Conservation (phyloP, 2,113 vertebrate genomes). For the Cyprinus carpio region DNA sequence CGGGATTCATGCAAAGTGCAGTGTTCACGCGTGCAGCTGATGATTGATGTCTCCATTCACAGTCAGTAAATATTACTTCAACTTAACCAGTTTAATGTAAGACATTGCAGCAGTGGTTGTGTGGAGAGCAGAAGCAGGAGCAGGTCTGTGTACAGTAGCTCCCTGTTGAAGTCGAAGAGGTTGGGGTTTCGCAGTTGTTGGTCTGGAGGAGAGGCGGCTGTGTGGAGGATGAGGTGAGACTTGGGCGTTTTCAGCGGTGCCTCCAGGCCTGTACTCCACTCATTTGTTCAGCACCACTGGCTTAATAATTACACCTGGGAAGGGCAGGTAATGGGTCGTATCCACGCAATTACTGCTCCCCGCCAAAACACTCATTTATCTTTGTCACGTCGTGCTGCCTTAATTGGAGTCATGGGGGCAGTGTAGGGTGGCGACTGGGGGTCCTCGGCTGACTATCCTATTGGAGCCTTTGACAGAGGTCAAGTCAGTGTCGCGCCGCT, state of each 20-base stretch:
- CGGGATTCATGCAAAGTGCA: no score
- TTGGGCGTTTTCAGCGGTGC: constrained; percentile 47
- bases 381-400: constrained; percentile 64
- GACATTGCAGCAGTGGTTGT: not conserved
- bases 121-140: no score
- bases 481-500: not conserved
- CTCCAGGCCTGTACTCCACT: constrained; percentile 68
- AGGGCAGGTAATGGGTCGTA: constrained; percentile 72
- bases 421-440: constrained; percentile 54
- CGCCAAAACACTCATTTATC: constrained; percentile 67
- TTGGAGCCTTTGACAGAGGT: constrained; percentile 33
- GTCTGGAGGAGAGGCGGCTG: constrained; percentile 23
- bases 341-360: constrained; percentile 67
- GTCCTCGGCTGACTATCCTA: constrained; percentile 42
- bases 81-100: not conserved
- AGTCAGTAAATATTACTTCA: no score
- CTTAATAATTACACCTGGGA: constrained; percentile 75
- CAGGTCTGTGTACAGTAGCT: not conserved
- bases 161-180: constrained; percentile 7
- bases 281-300: constrained; percentile 75
- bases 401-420: constrained; percentile 56
- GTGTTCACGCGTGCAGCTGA: no score
- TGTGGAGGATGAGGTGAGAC: constrained; percentile 26
- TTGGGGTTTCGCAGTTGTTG: constrained; percentile 35
- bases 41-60: no score